Base-by-base conservation (phyloP, 2,797 vertebrate genomes). In the Smutsia gigantea region DNA sequence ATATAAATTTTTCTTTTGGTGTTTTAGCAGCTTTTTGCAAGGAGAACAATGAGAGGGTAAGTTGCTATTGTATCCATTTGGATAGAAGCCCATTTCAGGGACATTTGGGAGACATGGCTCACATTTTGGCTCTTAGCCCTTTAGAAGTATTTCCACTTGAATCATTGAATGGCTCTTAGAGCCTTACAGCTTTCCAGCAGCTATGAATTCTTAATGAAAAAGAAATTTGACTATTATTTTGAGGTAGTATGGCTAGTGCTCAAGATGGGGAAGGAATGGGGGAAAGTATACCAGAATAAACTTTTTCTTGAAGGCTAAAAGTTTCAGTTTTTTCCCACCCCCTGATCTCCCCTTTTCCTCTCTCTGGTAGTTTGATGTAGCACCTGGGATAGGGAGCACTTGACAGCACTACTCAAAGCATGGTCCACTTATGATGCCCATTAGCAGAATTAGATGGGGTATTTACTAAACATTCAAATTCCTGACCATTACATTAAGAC, bases 151-250 rank as follows among this genome's bases (percentile, higher is more conserved):
- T 23, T 92, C 57, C 46, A 69, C 64, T 42, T 87, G 74, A 87
- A n/a, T 87, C 49, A 34, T 15, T 63, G 11, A 25, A 0, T 7
- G 66, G 81, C 81, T 88, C 61, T 97, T 51, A 34, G 84, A 89
- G 42, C 39, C 81, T 92, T 68, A 81, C 88, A 91, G 21, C 19
- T 0, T 96, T 95, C 92, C n/a, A 95, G 77, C 61, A 93, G 69
- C 53, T 88, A 18, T 51, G 34, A 92, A 83, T 90, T 88, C 75
- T 49, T 90, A 87, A 94, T 66, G 72, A 87, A 97, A 59, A 87
- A 4, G 6, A 25, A 37, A 23, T 39, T 39, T 42, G 46, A 12
- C 23, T 61, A 90, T 93, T 69, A 83, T 8, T 83, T 75, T 94
- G 86, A 93, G 49, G 29, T 82, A 15, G 53, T 92, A 61, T 42